Evolutionary conservation across 1,140 invertebrate species (phyloP), one percentile per base, ranked within the genome.

Genomic region (Aphelinus atriplicis): DNA sequence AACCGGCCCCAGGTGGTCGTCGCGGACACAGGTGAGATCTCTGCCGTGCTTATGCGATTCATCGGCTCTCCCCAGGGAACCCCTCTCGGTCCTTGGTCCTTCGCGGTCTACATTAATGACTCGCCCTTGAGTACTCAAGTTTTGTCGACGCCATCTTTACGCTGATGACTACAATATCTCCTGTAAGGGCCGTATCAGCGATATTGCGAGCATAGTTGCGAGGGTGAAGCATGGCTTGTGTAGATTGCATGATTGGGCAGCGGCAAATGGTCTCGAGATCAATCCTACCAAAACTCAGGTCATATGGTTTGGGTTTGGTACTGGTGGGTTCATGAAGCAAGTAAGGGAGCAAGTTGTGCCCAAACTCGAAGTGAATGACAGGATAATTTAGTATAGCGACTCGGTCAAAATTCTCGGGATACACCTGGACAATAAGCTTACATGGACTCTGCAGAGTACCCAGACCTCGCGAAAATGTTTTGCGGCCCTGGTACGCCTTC

Each of bases 1-100:
- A n/a, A n/a, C n/a, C n/a, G n/a, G n/a, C n/a, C n/a, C n/a, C n/a
- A n/a, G n/a, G n/a, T n/a, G n/a, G n/a, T n/a, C n/a, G n/a, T n/a
- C n/a, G n/a, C n/a, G n/a, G n/a, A n/a, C n/a, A n/a, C n/a, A n/a
- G n/a, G n/a, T n/a, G n/a, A n/a, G 61, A 48, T 55, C 56, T 55
- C n/a, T 64, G 26, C 61, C 76, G 73, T 70, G 63, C 7, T 60
- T 76, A 7, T 4, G 45, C 7, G 42, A 57, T 26, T 63, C 61
- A 43, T 43, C 10, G 43, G 61, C 0, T 26, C 46, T 43, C 61
- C 61, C 9, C 61, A 47, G 61, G 61, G 43, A 1, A 62, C 26
- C 47, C 10, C 10, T 0, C 61, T n/a, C 7, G 61, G 43, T 1
- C 61, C 6, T 63, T 46, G 2, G 10, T 66, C 26, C 6, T 66